Base-by-base conservation (phyloP, 2,113 vertebrate species). In the Prinia subflava region DNA sequence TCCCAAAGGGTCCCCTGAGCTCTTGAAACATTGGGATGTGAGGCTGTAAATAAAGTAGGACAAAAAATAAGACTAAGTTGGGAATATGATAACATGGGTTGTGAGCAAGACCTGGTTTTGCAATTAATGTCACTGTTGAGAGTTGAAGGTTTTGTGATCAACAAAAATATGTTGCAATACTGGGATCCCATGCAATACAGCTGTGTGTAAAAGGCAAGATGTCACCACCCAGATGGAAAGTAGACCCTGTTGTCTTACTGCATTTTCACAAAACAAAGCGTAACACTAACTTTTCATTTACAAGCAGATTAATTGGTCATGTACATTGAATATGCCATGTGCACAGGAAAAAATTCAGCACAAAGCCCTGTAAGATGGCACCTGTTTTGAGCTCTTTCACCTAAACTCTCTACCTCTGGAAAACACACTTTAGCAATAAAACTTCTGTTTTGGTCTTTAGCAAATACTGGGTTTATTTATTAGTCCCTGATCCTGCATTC, bases 51-150 rank as follows among this genome's bases (percentile, higher is more conserved):
- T 20, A 33, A 4, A 79, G 25, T 39, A 11, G 4, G 9, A 55
- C 14, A 39, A 60, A 65, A 24, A 44, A 35, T 31, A 73, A 44
- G 9, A 24, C 4, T 37, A 77, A 77, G 14, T 13, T 62, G 9
- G 21, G 57, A 85, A 47, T 20, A 21, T 10, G 21, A 3, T 27
- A 75, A n/a, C 25, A 16, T 0, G 0, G 23, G 3, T 25, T 59
- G 23, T 2, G 3, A 53, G 30, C 20, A 85, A 71, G 33, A 35
- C 0, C 1, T 21, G 11, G 2, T 75, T 55, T 46, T 84, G 50
- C 18, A 39, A 27, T 46, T 73, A 47, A 8, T 41, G 15, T 27
- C 60, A 57, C 19, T 62, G 24, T 20, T 87, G 65, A 71, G 14
- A 16, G 23, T 4, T 75, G 30, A 71, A 63, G 14, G 12, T 47